Evolutionary conservation across 2,797 vertebrate species (phyloP).

Genomic region (Prionace glauca): DNA sequence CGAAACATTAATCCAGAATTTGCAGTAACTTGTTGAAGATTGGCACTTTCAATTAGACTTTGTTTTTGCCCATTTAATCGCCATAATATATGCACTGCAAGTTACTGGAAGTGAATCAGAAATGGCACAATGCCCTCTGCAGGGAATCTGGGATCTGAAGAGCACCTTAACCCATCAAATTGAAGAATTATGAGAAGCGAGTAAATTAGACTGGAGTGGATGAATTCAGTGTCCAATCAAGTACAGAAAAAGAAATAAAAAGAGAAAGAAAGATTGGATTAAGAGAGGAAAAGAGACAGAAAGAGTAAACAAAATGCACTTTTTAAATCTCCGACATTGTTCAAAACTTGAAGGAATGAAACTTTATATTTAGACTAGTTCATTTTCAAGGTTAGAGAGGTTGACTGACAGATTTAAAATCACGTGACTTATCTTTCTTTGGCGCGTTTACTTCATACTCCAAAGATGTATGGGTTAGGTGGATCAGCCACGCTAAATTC

Average conservation of each 20-base stretch:
- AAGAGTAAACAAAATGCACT: background rate
- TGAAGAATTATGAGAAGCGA: background rate
- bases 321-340: background rate
- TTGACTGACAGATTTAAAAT: background rate
- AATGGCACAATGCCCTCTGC: background rate
- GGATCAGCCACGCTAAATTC: too few species aligned
- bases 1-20: background rate
- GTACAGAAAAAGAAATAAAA: background rate
- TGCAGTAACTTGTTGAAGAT: background rate
- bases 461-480: too few species aligned
- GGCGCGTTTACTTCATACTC: background rate
- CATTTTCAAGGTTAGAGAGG: background rate
- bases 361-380: background rate
- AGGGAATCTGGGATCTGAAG: too few species aligned
- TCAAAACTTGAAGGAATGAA: background rate
- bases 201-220: background rate
- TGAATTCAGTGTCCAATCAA: background rate
- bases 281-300: background rate
- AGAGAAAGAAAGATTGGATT: background rate
- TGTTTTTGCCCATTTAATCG: background rate
- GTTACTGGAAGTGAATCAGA: background rate
- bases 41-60: background rate
- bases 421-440: background rate
- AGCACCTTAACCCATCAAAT: background rate
- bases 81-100: background rate